Base-by-base conservation (phyloP, 2,888 invertebrate genomes). In the Plebejus argus region DNA sequence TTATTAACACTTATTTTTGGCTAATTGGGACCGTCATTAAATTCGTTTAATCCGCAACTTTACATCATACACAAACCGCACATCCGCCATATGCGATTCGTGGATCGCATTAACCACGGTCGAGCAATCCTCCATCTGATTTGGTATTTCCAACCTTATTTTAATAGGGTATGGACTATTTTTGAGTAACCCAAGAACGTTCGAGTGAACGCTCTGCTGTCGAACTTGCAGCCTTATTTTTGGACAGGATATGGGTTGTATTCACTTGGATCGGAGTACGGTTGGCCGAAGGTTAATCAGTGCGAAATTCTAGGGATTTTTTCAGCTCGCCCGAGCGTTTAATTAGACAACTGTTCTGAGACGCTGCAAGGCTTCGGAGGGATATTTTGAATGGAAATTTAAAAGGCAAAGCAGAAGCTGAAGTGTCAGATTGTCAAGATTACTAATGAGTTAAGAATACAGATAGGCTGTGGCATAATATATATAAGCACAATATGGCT, bases 11-110 rank as follows among this genome's bases (percentile, higher is more conserved):
- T 76, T 20, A 56, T 20, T 61, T 53, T 76, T 35, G 39, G 39
- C 20, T 18, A 66, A 58, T 76, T 66, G 33, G 66, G 66, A 66
- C 28, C 66, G 15, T 66, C 66, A 66, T 66, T 66, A 66, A 66
- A 66, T 66, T 1, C 18, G 28, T 66, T 66, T 70, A 76, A 76
- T 77, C 70, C 49, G 53, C 70, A 77, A 39, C 56, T 76, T 74
- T 70, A 76, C 75, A 61, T 58, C 77, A 79, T 56, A 76, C 78
- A 86, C 83, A 91, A 88, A 87, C 85, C 79, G 61, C 79, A 79
- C 82, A 85, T 86, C 85, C 85, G 86, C 89, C 90, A 89, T 87
- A 87, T 90, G 83, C 80, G 82, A 82, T 75, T 78, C 70, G 71
- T 61, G 76, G 83, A 84, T 86, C 86, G 81, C 86, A 83, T 77